Base-by-base conservation (phyloP, 2,113 vertebrate genomes). In the Microcebus griseorufus region DNA sequence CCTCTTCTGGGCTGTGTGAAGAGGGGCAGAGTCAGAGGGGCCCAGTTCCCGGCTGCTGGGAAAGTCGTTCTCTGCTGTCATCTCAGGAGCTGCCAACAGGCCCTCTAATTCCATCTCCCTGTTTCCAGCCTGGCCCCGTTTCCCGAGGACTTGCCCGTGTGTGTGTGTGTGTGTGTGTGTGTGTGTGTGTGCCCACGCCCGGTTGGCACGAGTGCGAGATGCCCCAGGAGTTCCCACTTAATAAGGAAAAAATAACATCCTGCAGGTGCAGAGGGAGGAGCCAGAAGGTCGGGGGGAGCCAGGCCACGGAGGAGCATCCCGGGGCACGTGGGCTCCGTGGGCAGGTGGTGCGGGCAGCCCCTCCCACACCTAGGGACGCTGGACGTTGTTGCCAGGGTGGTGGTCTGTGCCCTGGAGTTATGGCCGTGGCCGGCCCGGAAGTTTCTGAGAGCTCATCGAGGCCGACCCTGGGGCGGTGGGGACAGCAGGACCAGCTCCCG, bases 361-460 rank as follows among this genome's bases (percentile, higher is more conserved):
- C 2, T n/a, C 16, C 45, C 7, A 3, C 2, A 10, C 18, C 42
- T 37, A 25, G 4, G 0, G 7, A 2, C 1, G 25, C 39, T 32
- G 0, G 7, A 1, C 29, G 27, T 39, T 32, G 17, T 34, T 42
- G 1, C 23, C 9, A 1, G 6, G 42, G 42, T 45, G n/a, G 27
- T 23, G 23, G 37, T 4, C 51, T 4, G 2, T 8, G 5, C 69
- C 29, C 72, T 39, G 48, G 58, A 29, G 1, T 34, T 20, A 6
- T 5, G 10, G 7, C 0, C 7, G 18, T 4, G 48, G 14, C 9
- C 2, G 58, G 39, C 34, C 34, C 2, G 0, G 7, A n/a, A 58
- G 65, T 55, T 48, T 23, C 67, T 39, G 5, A 45, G 39, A 81
- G 20, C 22, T 11, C 5, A 3, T 32, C 7, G 34, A 18, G 34